phyloP scores from a whole-genome alignment of 2,113 vertebrate species.

The Tetraodon nigroviridis region DNA sequence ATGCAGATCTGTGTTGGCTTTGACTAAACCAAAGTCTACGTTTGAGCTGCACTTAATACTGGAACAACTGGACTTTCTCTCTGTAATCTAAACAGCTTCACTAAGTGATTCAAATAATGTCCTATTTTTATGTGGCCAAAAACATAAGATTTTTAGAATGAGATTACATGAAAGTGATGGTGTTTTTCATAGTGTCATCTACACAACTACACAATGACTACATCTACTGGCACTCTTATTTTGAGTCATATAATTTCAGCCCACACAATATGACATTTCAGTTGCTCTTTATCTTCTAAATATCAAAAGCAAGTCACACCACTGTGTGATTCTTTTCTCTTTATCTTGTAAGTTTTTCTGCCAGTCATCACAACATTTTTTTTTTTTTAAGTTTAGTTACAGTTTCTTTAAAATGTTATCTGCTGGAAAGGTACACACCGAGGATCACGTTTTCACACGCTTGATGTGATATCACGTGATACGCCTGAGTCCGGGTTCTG shows the following conservation, averaged over 20 bases:
- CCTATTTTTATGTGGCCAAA: background rate
- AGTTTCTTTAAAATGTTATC: background rate
- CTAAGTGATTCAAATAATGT: too few species aligned
- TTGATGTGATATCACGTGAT: background rate
- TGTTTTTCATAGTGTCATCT: slow-evolving; percentile 24
- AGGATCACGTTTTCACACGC: too few species aligned
- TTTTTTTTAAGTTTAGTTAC: too few species aligned
- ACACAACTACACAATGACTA: slow-evolving; percentile 24
- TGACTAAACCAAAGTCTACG: too few species aligned
- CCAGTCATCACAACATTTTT: background rate
- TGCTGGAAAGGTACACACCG: too few species aligned
- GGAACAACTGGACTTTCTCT: too few species aligned
- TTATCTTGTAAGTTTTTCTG: background rate
- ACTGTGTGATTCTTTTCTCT: slow-evolving; percentile 1
- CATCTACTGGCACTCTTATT: slow-evolving; percentile 25
- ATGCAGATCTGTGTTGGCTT: too few species aligned
- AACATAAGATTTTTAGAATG: too few species aligned
- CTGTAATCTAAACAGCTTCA: too few species aligned
- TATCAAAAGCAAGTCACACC: slow-evolving; percentile 39
- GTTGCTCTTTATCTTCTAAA: slow-evolving; percentile 51
- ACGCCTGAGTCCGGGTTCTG: background rate
- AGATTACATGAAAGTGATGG: slow-evolving; percentile 8
- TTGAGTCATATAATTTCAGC: slow-evolving; percentile 64
- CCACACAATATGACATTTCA: slow-evolving; percentile 68
- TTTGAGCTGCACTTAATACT: too few species aligned